A percentile compares a stretch with the other conserved stretches of the same genome.
Evolutionary conservation across 2,113 vertebrate species (phyloP).

Genomic region (Percina caprodes): DNA sequence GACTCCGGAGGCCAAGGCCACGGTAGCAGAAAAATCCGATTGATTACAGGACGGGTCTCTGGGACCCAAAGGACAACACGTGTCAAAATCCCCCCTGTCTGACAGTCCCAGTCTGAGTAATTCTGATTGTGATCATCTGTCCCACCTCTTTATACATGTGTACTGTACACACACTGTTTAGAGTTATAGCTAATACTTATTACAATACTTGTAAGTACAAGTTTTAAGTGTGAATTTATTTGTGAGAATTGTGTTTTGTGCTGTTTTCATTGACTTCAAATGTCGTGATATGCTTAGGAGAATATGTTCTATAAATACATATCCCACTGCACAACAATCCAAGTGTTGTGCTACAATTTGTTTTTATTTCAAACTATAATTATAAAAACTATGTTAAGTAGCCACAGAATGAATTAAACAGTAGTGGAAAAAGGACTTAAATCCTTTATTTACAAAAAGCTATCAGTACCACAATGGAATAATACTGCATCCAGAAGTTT

Average conservation of each 20-base stretch:
- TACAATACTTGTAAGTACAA: neutral
- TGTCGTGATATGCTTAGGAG: neutral
- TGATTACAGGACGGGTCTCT: no score
- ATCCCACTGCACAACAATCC: neutral
- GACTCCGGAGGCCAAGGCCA: no score
- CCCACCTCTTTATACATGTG: neutral
- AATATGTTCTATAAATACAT: neutral
- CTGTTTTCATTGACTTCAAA: constrained; percentile 12
- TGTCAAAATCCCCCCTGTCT: no score
- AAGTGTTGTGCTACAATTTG: neutral
- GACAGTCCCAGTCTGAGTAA: neutral
- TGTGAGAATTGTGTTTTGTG: neutral
- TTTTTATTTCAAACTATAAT: constrained; percentile 3
- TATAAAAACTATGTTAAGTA: neutral
- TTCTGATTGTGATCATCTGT: neutral
- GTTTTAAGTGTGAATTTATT: neutral
- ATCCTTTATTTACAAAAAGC: constrained; percentile 29
- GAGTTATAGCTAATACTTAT: neutral
- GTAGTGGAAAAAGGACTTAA: neutral
- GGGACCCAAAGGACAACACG: no score
- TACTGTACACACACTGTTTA: no score
- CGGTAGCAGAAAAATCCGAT: no score
- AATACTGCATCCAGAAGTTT: constrained; percentile 10
- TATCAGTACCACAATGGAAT: constrained; percentile 4
- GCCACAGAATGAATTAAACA: constrained; percentile 4